Evolutionary conservation across 1,140 invertebrate species (phyloP).

Genomic region (Diorhabda sublineata): DNA sequence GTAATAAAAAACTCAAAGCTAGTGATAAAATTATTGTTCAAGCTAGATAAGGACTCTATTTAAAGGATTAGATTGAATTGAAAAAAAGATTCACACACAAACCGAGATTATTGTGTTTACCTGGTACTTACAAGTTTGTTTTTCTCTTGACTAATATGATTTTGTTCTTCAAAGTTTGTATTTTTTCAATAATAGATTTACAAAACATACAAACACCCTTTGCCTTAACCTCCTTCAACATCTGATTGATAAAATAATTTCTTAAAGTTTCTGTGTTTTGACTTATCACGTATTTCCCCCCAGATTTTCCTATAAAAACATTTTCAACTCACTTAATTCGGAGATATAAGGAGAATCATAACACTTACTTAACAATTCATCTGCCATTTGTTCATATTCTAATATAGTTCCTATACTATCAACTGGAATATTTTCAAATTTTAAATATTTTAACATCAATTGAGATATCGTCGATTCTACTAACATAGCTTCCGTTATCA

Average conservation of each 20-base stretch:
- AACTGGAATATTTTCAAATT: conserved; percentile 39
- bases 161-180: conserved; percentile 59
- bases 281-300: conserved; percentile 41
- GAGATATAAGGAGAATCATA: not conserved
- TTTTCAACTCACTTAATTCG: not conserved
- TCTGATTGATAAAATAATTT: conserved; percentile 56
- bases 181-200: conserved; percentile 54
- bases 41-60: no score
- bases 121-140: conserved; percentile 27
- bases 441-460: conserved; percentile 37
- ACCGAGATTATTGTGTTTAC: no score
- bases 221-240: conserved; percentile 53
- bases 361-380: conserved; percentile 17
- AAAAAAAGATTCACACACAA: no score
- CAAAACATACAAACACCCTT: conserved; percentile 63
- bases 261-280: conserved; percentile 62
- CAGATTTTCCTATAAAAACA: conserved; percentile 15
- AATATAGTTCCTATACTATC: conserved; percentile 18
- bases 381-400: conserved; percentile 28
- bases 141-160: conserved; percentile 53
- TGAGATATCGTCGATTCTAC: conserved; percentile 53
- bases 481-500: conserved; percentile 66
- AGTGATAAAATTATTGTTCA: no score
- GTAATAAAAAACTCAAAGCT: no score
- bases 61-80: no score